Base-by-base conservation (phyloP, 2,888 invertebrate genomes). In the Augiades crinisus region DNA sequence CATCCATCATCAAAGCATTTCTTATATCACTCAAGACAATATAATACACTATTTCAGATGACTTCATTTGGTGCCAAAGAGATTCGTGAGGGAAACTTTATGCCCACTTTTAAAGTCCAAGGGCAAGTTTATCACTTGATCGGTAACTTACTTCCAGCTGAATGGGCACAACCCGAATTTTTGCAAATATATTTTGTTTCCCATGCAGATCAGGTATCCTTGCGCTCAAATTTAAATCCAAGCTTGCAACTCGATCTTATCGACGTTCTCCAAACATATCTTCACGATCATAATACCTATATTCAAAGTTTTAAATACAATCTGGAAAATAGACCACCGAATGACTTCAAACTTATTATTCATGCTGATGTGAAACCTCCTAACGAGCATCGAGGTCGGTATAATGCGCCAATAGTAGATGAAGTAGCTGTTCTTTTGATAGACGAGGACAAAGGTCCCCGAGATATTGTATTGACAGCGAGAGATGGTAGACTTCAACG, bases 51-150 rank as follows among this genome's bases (percentile, higher is more conserved):
- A 8, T 64, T 64, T 51, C 62, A 66, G 38, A 64, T 67, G 61
- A 64, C 63, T 30, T 68, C 64, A 5, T 65, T 65, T 56, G 62
- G 63, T 1, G 64, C 58, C 1, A 64, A 61, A 53, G 34, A 40
- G 8, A 46, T 36, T 38, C 17, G 31, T 17, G 31, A 38, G 17
- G 31, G 14, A 21, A 30, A 22, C 10, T 34, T 45, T 33, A 31
- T 40, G 33, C 54, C 57, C 27, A 54, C 57, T 22, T 53, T 57
- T 31, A 57, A 57, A 49, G n/a, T 24, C n/a, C 24, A 24, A 24
- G 24, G 24, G n/a, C 24, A 24, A 37, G 40, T 40, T 40, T 40
- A 31, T 52, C 34, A 47, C 17, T 13, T 49, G 24, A 53, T 55
- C 40, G 54, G 55, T 47, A 44, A 30, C 10, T 46, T 56, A 43